Conservation (phyloP, 2,888 invertebrate genomes). For the Allophyes oxyacanthae region DNA sequence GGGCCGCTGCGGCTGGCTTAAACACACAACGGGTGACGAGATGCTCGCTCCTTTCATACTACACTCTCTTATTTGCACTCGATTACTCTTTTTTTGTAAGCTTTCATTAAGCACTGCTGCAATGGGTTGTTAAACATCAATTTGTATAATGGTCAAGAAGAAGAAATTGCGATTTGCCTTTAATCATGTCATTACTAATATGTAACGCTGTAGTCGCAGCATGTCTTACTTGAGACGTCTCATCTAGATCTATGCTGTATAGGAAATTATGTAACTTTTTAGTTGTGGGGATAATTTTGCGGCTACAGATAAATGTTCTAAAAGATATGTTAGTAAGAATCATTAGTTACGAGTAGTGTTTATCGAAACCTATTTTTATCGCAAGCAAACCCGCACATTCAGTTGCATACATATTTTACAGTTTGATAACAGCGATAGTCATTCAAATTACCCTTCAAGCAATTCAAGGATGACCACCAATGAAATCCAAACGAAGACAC, state of each 20-base stretch:
- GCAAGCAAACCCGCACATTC: neutral
- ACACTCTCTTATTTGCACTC: conserved; percentile 87
- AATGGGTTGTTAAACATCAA: conserved; percentile 83
- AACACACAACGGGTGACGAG: conserved; percentile 89
- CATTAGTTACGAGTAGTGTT: conserved; percentile 8
- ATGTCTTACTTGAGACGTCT: conserved; percentile 48
- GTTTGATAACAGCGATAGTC: neutral
- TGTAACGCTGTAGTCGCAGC: conserved; percentile 62
- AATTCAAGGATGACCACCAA: neutral
- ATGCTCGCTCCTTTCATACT: conserved; percentile 80
- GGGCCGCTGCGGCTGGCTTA: conserved; percentile 84
- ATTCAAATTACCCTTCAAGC: neutral
- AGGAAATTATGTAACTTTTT: conserved; percentile 39
- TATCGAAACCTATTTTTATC: no score
- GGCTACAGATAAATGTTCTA: conserved; percentile 14
- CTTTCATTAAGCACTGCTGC: conserved; percentile 82
- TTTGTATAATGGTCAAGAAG: conserved; percentile 76
- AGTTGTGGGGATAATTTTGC: conserved; percentile 25
- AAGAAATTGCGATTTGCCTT: conserved; percentile 68
- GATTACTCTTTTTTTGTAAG: conserved; percentile 83
- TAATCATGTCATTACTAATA: conserved; percentile 65
- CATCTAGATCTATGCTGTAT: conserved; percentile 43
- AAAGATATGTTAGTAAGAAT: conserved; percentile 17
- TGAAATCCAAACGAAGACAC: neutral
- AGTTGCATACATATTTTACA: neutral